Evolutionary conservation across 2,888 invertebrate genomes (phyloP).

Genomic region (Sphaerophoria taeniata): DNA sequence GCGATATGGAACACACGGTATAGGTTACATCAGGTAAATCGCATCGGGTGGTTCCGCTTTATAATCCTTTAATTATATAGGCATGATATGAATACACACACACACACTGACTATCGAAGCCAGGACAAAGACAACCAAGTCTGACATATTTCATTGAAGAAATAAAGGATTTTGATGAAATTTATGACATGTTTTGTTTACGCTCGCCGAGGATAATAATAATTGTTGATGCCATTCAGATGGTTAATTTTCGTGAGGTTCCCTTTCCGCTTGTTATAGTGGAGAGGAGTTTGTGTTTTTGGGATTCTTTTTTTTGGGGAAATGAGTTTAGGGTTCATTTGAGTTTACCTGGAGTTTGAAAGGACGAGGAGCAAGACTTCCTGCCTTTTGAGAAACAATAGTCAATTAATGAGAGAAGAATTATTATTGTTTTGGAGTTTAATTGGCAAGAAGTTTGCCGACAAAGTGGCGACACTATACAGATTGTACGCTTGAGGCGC

Average conservation of each 20-base stretch:
- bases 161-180: constrained; percentile 54
- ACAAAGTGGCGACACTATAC: constrained; percentile 53
- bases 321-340: background rate
- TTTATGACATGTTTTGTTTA: constrained; percentile 72
- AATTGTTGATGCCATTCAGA: constrained; percentile 62
- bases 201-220: constrained; percentile 32
- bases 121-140: constrained; percentile 60
- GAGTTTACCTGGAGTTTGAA: background rate
- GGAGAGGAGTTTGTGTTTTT: background rate
- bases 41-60: constrained; percentile 72
- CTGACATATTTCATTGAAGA: constrained; percentile 61
- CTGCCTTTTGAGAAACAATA: constrained; percentile 58
- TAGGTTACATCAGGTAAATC: constrained; percentile 70
- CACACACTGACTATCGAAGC: constrained; percentile 24
- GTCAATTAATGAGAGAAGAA: constrained; percentile 58
- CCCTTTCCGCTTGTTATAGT: constrained; percentile 18
- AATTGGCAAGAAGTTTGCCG: constrained; percentile 61
- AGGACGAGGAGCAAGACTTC: constrained; percentile 51
- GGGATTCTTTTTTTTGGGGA: background rate
- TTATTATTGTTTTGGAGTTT: constrained; percentile 29
- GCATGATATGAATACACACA: constrained; percentile 34
- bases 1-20: constrained; percentile 44
- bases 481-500: no score
- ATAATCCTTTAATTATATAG: constrained; percentile 69
- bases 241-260: constrained; percentile 71